Base-by-base conservation (phyloP, 2,888 invertebrate genomes). In the Coronaproctus castanopsis region DNA sequence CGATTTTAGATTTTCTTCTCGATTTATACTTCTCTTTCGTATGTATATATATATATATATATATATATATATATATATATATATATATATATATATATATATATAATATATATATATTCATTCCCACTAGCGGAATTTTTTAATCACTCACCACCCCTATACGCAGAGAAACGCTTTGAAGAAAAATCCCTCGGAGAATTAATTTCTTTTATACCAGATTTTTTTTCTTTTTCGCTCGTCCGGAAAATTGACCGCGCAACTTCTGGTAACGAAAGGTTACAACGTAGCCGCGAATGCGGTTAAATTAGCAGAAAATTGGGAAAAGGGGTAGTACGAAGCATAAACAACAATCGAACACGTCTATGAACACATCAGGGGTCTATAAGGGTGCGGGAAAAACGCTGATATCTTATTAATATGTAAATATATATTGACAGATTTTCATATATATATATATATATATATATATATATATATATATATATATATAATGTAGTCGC, bases 221-320 rank as follows among this genome's bases (percentile, higher is more conserved):
- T 36, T 14, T 36, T 36, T 36, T 36, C n/a, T n/a, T n/a, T n/a
- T n/a, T n/a, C n/a, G n/a, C n/a, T n/a, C n/a, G 36, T 36, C 36
- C 14, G 8, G 36, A 36, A 14, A 36, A 36, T 36, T 36, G 36
- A 36, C 36, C 36, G 36, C 36, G 14, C 5, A 36, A 36, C 14
- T 8, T 36, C 5, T 36, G 8, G 36, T 8, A 36, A 14, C 36
- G 36, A 36, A 36, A 14, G 36, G 36, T 8, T 8, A 14, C 14
- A 36, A 14, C 14, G 36, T 36, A 36, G 36, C 14, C 8, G 14
- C 36, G 36, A 59, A 59, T 59, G 51, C 52, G 59, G 55, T 59
- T 59, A 59, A 59, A 59, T 59, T 59, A 55, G 59, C 55, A 55
- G 59, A 59, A 59, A 59, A 59, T 59, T 59, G 59, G 55, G 59